Conservation (phyloP, 2,113 vertebrate species). For the Hippoglossus stenolepis region DNA sequence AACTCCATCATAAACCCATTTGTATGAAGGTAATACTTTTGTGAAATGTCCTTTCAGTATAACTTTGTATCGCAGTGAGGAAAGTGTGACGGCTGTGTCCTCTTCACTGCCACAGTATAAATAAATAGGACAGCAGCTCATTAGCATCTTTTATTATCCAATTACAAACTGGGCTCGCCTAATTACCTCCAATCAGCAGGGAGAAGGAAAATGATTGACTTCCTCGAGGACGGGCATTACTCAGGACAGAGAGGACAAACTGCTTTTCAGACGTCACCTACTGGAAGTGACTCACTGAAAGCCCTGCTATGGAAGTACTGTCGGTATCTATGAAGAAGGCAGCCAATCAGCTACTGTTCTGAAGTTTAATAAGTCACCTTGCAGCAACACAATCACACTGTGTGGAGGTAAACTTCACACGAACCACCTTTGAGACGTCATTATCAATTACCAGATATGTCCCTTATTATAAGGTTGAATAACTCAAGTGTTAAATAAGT, state of each 20-base stretch:
- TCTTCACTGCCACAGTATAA: slow-evolving; percentile 48
- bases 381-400: fast-evolving
- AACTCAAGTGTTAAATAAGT: background rate
- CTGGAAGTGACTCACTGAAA: slow-evolving; percentile 19
- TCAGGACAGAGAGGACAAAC: slow-evolving; percentile 67
- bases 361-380: background rate
- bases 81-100: slow-evolving; percentile 29
- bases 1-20: background rate
- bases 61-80: background rate
- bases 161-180: slow-evolving; percentile 74
- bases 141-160: slow-evolving; percentile 81
- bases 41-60: background rate
- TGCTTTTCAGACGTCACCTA: slow-evolving; percentile 9
- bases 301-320: background rate
- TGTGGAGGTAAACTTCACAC: background rate
- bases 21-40: slow-evolving; percentile 8
- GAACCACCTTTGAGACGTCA: background rate
- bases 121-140: slow-evolving; percentile 76
- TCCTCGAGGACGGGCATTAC: slow-evolving; percentile 63
- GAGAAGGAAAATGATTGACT: slow-evolving; percentile 74
- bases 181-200: slow-evolving; percentile 80
- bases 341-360: background rate
- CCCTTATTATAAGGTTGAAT: background rate
- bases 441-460: background rate
- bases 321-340: background rate